Evolutionary conservation across 2,797 vertebrate species (phyloP), one percentile per base, ranked within the genome.

Genomic region (Acanthornis magna): DNA sequence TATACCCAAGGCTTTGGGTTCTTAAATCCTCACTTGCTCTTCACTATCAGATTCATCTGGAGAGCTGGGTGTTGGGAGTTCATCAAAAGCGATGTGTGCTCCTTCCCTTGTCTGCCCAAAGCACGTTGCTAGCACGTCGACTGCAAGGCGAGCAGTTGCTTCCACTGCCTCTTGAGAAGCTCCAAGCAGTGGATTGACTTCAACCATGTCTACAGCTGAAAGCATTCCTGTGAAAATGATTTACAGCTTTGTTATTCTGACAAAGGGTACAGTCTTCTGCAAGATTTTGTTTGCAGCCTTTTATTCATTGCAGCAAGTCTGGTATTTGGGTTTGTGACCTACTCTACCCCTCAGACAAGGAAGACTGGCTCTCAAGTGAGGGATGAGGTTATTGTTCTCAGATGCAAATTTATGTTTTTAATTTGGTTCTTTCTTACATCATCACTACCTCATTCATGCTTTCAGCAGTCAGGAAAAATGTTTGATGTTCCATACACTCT

Each of bases 41-140:
- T 98, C 94, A 60, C 95, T 97, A 89, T 98, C 97, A 55, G 97
- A 97, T 91, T 99, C 98, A 82, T 98, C 98, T 80, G 97, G 97
- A 82, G 98, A 97, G 85, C 94, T 97, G 36, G 97, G 98, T 20
- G 98, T 96, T 32, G 99, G 98, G 47, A 98, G 98, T 76, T 98
- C 97, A 16, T 98, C 97, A 58, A 98, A 98, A 95, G 98, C 94
- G 0, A 67, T 71, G 78, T 98, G 98, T 6, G 98, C 98, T 3
- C 99, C 99, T 96, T 99, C 99, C 71, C 99, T 98, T 30, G 98
- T 98, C 97, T 99, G 99, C 54, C 99, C 99, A 91, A 99, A 98
- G 89, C 98, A 98, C 1, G 99, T 99, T 4, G 98, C 98, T 16
- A 99, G 99, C 94, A 99, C 98, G 3, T 99, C 98, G 0, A 99